Base-by-base conservation (phyloP, 2,113 vertebrate genomes). In the Noturus placidus region DNA sequence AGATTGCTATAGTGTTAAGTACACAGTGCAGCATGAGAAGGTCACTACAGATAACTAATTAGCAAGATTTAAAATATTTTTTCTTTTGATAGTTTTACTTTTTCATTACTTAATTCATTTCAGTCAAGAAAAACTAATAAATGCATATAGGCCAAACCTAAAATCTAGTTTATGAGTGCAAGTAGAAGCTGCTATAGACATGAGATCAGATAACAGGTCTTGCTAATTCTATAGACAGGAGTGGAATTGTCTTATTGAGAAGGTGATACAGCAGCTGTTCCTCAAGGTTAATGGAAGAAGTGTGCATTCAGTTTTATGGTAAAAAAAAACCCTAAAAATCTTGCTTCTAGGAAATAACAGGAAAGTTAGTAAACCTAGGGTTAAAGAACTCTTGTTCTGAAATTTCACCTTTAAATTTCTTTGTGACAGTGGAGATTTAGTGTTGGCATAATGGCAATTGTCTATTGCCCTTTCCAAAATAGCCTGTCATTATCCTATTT, bases 191-290 rank as follows among this genome's bases (percentile, higher is more conserved):
- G 57, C 15, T 65, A 10, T 7, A 65, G 19, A 83, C 85, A 52
- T 27, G 14, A 80, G 82, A 86, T 87, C 56, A 81, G 89, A 89
- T 92, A 88, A 82, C 88, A 63, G 57, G 57, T 86, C 89, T 86
- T 86, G 86, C 84, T 89, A 83, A 82, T n/a, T 56, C 70, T 80
- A 79, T 87, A 90, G 57, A 94, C 93, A 95, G 91, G 93, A 87
- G 74, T 14, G 76, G 84, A 91, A 89, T 92, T 94, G 93, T 90
- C 87, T 92, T 83, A 93, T 93, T 93, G 88, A 88, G 42, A 79
- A 38, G 17, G 86, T 93, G 92, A 94, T 86, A 91, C 91, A 87
- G 88, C 91, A 25, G 81, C 89, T 92, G 92, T 93, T 92, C 85
- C 61, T 50, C 88, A 78, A 91, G 89, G 89, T 91, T 92, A 84